Percentiles rank a stretch among this genome's conserved stretches.
Evolutionary conservation across 2,113 vertebrate genomes (phyloP).

Genomic region (Ochotona curzoniae): DNA sequence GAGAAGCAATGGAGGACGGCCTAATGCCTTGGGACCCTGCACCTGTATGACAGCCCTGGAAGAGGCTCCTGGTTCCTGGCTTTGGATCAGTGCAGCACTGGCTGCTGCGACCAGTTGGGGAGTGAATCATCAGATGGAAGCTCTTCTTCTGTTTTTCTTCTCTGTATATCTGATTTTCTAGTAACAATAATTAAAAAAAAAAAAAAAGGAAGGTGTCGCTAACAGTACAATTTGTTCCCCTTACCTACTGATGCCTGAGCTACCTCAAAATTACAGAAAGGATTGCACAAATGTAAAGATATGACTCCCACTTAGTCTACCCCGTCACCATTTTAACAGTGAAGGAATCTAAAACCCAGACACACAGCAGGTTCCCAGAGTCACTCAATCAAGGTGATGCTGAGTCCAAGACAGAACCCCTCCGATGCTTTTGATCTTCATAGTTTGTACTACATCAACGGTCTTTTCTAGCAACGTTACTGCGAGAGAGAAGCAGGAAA

Average conservation of each 20-base stretch:
- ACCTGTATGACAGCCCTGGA: too few relatives aligned
- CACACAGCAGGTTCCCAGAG: background rate
- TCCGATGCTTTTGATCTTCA: background rate
- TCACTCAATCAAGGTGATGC: background rate
- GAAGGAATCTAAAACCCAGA: conserved; percentile 34
- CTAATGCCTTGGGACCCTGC: too few relatives aligned
- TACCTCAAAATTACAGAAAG: conserved; percentile 48
- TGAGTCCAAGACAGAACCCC: background rate
- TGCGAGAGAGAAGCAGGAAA: background rate
- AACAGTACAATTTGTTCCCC: background rate
- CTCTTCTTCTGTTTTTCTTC: too few relatives aligned
- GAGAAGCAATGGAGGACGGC: too few relatives aligned
- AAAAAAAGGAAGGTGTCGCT: background rate
- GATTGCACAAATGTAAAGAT: background rate
- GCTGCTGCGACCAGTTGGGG: too few relatives aligned
- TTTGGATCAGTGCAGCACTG: too few relatives aligned
- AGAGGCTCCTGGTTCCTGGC: too few relatives aligned
- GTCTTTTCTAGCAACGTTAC: background rate
- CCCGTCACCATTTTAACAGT: background rate
- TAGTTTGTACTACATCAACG: background rate
- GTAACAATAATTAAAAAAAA: too few relatives aligned
- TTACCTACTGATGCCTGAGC: conserved; percentile 34
- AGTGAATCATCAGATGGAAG: too few relatives aligned
- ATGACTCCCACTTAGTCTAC: background rate
- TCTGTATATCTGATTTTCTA: too few relatives aligned